Conservation (phyloP, 2,888 invertebrate species). For the Rotaria magnacalcarata region DNA sequence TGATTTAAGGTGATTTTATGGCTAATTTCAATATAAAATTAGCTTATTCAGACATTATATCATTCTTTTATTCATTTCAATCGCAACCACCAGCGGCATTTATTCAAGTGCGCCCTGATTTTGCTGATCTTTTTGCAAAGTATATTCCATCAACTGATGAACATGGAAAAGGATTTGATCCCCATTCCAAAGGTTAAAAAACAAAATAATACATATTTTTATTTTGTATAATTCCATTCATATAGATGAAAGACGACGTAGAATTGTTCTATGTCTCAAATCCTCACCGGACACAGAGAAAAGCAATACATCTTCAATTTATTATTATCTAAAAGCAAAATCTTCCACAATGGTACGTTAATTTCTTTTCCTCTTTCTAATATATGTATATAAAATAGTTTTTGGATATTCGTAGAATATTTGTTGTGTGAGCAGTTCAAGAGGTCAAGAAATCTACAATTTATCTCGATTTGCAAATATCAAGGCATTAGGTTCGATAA, state of each 20-base stretch:
- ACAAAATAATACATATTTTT: not conserved
- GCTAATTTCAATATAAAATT: slow-evolving; percentile 24
- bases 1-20: not conserved
- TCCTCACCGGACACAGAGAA: not conserved
- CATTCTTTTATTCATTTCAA: not conserved
- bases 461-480: not conserved
- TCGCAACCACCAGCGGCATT: slow-evolving; percentile 16
- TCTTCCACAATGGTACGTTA: not conserved
- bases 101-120: not conserved
- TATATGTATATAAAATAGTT: not conserved
- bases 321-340: slow-evolving; percentile 20
- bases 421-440: not conserved
- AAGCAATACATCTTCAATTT: not conserved
- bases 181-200: not conserved
- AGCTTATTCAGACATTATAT: not conserved
- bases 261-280: not conserved
- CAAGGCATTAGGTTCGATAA: not conserved
- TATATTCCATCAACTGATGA: slow-evolving; percentile 21
- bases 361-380: not conserved
- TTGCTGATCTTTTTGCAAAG: slow-evolving; percentile 20
- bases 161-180: not conserved
- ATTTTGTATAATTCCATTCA: not conserved
- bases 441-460: slow-evolving; percentile 30
- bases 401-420: not conserved
- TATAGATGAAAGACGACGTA: slow-evolving; percentile 25